Evolutionary conservation across 2,797 vertebrate genomes (phyloP).

Genomic region (Rhabdophis nuchalis): DNA sequence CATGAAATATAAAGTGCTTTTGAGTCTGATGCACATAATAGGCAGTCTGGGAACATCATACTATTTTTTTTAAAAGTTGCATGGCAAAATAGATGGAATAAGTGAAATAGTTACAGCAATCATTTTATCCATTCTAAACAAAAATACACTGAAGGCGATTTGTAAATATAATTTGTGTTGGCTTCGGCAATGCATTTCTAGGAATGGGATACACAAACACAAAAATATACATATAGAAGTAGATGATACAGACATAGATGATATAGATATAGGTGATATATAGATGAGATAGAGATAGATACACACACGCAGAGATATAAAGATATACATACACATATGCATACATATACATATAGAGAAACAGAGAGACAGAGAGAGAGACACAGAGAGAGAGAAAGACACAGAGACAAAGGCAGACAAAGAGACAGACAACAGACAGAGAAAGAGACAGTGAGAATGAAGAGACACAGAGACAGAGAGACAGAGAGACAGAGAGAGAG

Average conservation of each 20-base stretch:
- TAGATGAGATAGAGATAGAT: too few relatives aligned
- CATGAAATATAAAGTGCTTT: slow-evolving; percentile 23
- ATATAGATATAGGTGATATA: too few relatives aligned
- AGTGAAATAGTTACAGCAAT: slow-evolving; percentile 29
- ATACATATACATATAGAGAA: too few relatives aligned
- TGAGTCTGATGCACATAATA: slow-evolving; percentile 44
- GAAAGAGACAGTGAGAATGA: rapidly evolving
- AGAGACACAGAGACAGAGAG: too few relatives aligned
- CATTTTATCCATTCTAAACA: slow-evolving; percentile 14
- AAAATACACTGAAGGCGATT: neutral
- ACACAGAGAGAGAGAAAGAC: too few relatives aligned
- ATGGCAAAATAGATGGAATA: slow-evolving; percentile 36
- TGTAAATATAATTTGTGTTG: neutral
- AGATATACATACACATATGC: too few relatives aligned
- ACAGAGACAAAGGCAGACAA: rapidly evolving
- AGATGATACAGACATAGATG: too few relatives aligned
- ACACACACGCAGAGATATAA: too few relatives aligned
- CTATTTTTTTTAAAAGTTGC: slow-evolving; percentile 2
- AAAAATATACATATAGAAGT: neutral
- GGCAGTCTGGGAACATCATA: slow-evolving; percentile 23
- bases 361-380: too few relatives aligned
- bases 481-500: rapidly evolving
- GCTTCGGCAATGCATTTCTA: neutral
- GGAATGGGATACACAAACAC: neutral
- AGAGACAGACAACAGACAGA: too few relatives aligned